Evolutionary conservation across 2,113 vertebrate species (phyloP).

Genomic region (Chinchilla lanigera): DNA sequence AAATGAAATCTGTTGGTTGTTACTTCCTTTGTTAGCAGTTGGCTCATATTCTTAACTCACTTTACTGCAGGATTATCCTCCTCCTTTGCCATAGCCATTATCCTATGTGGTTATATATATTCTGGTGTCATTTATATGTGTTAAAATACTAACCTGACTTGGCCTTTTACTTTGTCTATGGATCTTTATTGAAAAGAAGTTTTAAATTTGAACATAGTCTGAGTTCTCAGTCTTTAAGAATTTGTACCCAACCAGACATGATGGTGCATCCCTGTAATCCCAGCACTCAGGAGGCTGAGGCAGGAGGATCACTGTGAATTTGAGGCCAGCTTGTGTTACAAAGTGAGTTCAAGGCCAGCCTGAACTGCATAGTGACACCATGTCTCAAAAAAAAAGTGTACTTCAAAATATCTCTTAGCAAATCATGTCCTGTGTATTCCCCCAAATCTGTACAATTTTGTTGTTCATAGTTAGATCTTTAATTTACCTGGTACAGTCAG

Average conservation of each 20-base stretch:
- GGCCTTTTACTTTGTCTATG: not conserved
- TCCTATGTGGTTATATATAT: not conserved
- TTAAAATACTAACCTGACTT: not conserved
- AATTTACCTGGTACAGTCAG: not conserved
- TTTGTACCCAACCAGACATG: not conserved
- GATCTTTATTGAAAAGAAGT: not conserved
- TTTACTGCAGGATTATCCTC: not conserved
- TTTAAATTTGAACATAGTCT: not conserved
- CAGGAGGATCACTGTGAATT: no score
- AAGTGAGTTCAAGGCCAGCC: no score
- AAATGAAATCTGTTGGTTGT: not conserved
- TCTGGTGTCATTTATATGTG: constrained; percentile 9
- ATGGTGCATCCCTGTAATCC: no score
- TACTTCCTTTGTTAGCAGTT: not conserved
- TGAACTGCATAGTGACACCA: no score
- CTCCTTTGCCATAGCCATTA: not conserved
- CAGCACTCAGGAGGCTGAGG: no score
- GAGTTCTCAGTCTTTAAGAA: not conserved
- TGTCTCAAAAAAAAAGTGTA: no score
- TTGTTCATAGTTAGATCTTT: not conserved
- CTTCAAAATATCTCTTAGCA: not conserved
- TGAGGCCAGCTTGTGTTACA: no score
- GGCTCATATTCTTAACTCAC: not conserved
- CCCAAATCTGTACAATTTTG: not conserved
- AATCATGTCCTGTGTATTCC: not conserved